These are phyloP conservation scores for Scolanthus callimorphus DNA, from an alignment of 92 coral and sea anemone species.

Conservation along the genomic window DNA sequence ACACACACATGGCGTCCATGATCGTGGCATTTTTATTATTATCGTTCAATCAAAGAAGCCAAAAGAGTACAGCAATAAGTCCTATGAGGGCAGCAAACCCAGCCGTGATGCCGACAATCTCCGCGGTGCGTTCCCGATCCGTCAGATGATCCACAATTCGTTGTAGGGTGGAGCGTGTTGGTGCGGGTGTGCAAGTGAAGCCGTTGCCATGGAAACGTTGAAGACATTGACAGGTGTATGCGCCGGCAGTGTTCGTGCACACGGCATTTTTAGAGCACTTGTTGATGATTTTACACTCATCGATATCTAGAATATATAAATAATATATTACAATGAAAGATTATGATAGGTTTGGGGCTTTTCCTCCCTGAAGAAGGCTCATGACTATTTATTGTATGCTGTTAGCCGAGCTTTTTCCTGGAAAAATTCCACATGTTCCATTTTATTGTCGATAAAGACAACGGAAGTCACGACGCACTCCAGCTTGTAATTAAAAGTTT, in stretches of 20 bases:
- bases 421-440: too few species aligned
- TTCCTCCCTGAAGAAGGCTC: too few species aligned
- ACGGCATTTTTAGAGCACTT: neutral
- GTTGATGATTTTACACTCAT: constrained; percentile 12
- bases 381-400: too few species aligned
- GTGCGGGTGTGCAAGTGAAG: neutral
- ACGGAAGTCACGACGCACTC: too few species aligned
- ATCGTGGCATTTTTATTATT: too few species aligned
- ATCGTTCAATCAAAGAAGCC: constrained; percentile 10
- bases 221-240: constrained; percentile 6
- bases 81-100: constrained; percentile 33
- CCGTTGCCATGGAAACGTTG: constrained; percentile 11
- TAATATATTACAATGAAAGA: neutral
- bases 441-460: too few species aligned
- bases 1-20: too few species aligned
- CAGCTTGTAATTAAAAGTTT: too few species aligned
- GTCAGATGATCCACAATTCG: neutral
- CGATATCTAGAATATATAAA: constrained; percentile 15
- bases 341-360: too few species aligned
- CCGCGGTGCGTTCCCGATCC: constrained; percentile 14
- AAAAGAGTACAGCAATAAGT: constrained; percentile 28
- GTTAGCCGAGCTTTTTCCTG: too few species aligned
- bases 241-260: constrained; percentile 15
- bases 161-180: neutral
- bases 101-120: constrained; percentile 35